These are phyloP conservation scores for Ashinkailepas kermadecensis DNA, from an alignment of 2,888 invertebrate species.

Conservation along the genomic window DNA sequence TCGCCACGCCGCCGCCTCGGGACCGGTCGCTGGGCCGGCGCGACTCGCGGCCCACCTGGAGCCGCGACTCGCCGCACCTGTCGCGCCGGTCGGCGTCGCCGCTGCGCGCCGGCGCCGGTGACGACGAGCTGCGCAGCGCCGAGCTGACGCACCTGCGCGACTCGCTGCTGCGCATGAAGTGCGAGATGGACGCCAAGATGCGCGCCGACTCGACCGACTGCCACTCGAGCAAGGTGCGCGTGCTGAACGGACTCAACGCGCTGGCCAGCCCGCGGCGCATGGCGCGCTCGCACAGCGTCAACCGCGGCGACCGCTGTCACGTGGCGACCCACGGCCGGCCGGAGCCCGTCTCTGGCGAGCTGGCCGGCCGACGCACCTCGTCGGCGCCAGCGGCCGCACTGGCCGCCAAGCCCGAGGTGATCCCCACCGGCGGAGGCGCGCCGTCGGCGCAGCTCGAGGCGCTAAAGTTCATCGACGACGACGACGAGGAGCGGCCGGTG, in stretches of 20 bases:
- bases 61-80: background rate
- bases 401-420: background rate
- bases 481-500: slow-evolving; percentile 24
- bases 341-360: background rate
- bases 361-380: background rate
- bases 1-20: background rate
- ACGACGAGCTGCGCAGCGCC: background rate
- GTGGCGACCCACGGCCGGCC: background rate
- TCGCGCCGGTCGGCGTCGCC: background rate
- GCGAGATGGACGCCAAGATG: slow-evolving; percentile 16
- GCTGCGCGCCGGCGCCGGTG: background rate
- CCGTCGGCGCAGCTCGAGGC: slow-evolving; percentile 32
- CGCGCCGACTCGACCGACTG: background rate
- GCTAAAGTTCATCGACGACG: slow-evolving; percentile 25
- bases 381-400: background rate
- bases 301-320: slow-evolving; percentile 13
- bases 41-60: too few species aligned
- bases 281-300: slow-evolving; percentile 12
- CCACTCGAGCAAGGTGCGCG: background rate
- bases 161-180: slow-evolving; percentile 13
- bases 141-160: slow-evolving; percentile 12
- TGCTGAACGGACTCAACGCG: background rate
- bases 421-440: slow-evolving; percentile 31
- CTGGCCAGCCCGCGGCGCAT: background rate
- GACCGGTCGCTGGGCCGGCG: background rate